phyloP scores from a whole-genome alignment of 2,113 vertebrate species.

The Entelurus aequoreus region DNA sequence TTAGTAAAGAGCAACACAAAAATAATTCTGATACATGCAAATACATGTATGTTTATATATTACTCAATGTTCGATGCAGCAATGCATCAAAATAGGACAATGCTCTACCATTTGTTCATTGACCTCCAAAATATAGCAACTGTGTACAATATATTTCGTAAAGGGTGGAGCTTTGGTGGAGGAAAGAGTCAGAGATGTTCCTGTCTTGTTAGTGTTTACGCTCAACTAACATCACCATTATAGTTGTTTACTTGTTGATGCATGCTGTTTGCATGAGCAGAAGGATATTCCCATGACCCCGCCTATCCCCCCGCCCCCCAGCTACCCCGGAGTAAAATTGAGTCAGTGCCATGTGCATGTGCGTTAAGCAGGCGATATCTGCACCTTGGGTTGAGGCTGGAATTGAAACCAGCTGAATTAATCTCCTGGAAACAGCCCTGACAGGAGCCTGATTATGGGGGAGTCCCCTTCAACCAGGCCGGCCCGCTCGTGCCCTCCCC shows the following conservation, averaged over 20 bases:
- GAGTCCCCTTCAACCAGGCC: slow-evolving; percentile 60
- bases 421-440: slow-evolving; percentile 71
- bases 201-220: too few species aligned
- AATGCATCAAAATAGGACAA: too few species aligned
- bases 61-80: too few species aligned
- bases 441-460: slow-evolving; percentile 75
- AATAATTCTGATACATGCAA: too few species aligned
- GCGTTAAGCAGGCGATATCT: slow-evolving; percentile 67
- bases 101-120: too few species aligned
- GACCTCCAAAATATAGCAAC: too few species aligned
- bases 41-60: too few species aligned
- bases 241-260: slow-evolving; percentile 44
- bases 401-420: slow-evolving; percentile 74
- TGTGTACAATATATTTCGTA: too few species aligned
- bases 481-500: slow-evolving; percentile 61
- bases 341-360: slow-evolving; percentile 59
- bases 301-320: slow-evolving; percentile 31
- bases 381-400: slow-evolving; percentile 50
- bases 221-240: background rate
- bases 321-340: slow-evolving; percentile 62
- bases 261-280: slow-evolving; percentile 56
- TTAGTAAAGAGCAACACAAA: too few species aligned
- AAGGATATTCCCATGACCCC: slow-evolving; percentile 45
- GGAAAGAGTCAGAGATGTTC: background rate
- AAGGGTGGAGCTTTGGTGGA: background rate